A percentile compares a stretch with the other conserved stretches of the same genome.
Conservation (phyloP, 30 jellyfish, hydroid and myxozoan genomes). For the Clytia hemisphaerica region DNA sequence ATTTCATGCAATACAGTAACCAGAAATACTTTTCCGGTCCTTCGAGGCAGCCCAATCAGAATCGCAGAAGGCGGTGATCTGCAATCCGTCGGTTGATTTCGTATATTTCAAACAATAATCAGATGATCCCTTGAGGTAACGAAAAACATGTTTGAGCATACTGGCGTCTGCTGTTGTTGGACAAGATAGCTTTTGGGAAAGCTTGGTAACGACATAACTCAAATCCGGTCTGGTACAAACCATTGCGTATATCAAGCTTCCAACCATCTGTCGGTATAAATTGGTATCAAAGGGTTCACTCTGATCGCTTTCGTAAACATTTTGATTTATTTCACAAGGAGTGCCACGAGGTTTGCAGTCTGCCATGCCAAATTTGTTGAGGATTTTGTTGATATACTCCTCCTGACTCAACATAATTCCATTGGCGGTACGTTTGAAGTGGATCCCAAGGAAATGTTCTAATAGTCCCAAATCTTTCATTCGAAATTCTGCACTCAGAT, state of each 20-base stretch:
- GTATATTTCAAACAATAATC: constrained; percentile 2
- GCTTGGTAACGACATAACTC: too few species aligned
- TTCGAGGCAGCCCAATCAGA: constrained; percentile 45
- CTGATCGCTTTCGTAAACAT: constrained; percentile 5
- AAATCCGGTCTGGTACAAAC: constrained; percentile 31
- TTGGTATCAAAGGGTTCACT: constrained; percentile 1
- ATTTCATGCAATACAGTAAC: too few species aligned
- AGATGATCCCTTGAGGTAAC: constrained; percentile 20
- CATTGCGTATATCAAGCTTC: too few species aligned
- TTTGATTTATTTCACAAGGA: constrained; percentile 28
- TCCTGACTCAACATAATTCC: background rate
- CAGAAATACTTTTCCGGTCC: constrained; percentile 40
- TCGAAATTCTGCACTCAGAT: background rate
- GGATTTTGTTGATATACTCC: background rate
- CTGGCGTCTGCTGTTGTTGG: background rate
- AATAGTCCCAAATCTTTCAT: constrained; percentile 36
- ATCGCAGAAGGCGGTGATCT: constrained; percentile 27
- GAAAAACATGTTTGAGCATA: constrained; percentile 33
- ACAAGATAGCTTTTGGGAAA: constrained; percentile 2
- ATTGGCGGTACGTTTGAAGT: background rate
- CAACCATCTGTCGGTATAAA: constrained; percentile 5
- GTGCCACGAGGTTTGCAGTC: constrained; percentile 28
- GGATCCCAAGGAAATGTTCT: constrained; percentile 31
- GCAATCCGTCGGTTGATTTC: constrained; percentile 2
- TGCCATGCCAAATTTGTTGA: constrained; percentile 3